Conservation (phyloP, 2,113 vertebrate species). For the Notarius quadriscutis region DNA sequence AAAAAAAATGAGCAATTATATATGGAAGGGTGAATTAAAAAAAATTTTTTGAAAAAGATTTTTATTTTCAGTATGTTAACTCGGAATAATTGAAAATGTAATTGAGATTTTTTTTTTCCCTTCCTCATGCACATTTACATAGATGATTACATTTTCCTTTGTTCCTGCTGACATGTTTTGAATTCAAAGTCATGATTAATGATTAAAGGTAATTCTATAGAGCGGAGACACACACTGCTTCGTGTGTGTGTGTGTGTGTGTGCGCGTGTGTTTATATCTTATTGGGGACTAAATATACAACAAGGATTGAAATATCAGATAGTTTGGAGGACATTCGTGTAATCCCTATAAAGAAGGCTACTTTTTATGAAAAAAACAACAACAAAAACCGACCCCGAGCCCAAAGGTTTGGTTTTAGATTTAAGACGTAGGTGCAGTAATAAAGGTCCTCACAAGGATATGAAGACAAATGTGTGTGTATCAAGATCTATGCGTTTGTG, state of each 20-base stretch:
- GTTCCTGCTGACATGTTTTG: constrained; percentile 28
- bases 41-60: neutral
- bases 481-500: too few species aligned
- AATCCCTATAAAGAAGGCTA: neutral
- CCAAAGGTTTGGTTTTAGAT: too few species aligned
- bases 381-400: neutral
- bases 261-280: neutral
- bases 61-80: constrained; percentile 36
- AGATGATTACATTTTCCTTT: constrained; percentile 30
- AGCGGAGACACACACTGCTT: neutral
- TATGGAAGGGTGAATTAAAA: neutral
- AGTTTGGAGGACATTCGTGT: neutral
- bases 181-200: constrained; percentile 31
- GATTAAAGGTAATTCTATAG: constrained; percentile 36
- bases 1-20: constrained; percentile 23
- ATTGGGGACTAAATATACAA: neutral
- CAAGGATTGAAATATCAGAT: neutral
- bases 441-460: neutral
- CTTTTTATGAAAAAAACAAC: neutral
- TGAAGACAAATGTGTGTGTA: neutral
- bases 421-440: too few species aligned
- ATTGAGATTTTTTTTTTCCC: constrained; percentile 15
- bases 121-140: constrained; percentile 22
- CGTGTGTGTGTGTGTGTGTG: neutral
- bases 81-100: constrained; percentile 39